These are phyloP conservation scores for Chaetura pelagica DNA, from an alignment of 2,113 vertebrate genomes.

Conservation along the genomic window DNA sequence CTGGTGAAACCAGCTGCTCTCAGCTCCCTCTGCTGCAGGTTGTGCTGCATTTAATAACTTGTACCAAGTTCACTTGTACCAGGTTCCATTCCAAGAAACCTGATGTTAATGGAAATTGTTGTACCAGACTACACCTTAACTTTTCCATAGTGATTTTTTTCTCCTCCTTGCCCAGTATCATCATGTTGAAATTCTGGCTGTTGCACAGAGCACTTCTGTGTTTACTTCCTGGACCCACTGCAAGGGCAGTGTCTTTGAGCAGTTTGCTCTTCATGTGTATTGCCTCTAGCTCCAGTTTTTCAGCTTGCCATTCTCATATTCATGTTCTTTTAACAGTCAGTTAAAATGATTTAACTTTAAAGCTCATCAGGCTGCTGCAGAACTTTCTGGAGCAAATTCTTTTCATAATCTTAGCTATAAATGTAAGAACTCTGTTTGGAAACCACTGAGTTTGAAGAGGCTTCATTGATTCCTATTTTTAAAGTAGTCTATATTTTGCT, in stretches of 20 bases:
- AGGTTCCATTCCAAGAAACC: not conserved
- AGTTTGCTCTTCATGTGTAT: not conserved
- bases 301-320: not conserved
- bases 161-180: not conserved
- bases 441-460: not conserved
- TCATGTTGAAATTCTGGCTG: not conserved
- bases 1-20: not conserved
- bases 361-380: conserved; percentile 8
- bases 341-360: conserved; percentile 10
- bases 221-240: not conserved
- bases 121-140: not conserved
- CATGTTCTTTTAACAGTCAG: not conserved
- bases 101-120: not conserved
- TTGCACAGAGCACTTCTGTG: not conserved
- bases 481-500: not conserved
- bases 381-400: not conserved
- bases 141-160: not conserved
- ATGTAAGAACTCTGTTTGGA: conserved; percentile 18
- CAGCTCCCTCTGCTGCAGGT: not conserved
- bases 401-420: conserved; percentile 3
- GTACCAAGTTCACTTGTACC: no score
- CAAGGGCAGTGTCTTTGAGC: not conserved
- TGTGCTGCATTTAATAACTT: not conserved
- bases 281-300: not conserved
- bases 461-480: conserved; percentile 12